These are phyloP conservation scores for Willisornis vidua DNA, from an alignment of 2,113 vertebrate genomes.

Conservation along the genomic window DNA sequence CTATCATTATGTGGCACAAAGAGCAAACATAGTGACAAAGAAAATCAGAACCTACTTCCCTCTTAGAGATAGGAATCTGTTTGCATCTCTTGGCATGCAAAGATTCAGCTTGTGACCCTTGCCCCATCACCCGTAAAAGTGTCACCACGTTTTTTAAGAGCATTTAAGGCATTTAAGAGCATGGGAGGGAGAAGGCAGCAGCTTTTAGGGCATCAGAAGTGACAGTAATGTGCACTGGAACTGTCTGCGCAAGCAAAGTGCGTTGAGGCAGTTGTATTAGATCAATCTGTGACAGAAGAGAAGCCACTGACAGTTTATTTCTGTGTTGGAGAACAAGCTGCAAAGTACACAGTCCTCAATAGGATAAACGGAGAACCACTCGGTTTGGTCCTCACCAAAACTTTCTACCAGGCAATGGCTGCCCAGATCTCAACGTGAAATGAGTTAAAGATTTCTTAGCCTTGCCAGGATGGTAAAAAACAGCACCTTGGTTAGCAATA, in stretches of 20 bases:
- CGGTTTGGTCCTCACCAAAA: conserved; percentile 48
- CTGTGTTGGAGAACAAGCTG: not conserved
- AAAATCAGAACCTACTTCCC: not conserved
- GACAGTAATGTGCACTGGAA: conserved; percentile 43
- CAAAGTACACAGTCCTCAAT: not conserved
- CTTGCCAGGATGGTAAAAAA: conserved; percentile 49
- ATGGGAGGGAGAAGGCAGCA: conserved; percentile 45
- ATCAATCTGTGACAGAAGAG: conserved; percentile 2
- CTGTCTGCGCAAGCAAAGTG: not conserved
- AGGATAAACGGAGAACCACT: not conserved
- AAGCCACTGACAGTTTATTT: conserved; percentile 15
- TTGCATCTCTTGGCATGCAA: conserved; percentile 41
- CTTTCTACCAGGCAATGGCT: not conserved
- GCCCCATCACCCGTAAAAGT: conserved; percentile 54
- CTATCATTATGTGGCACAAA: not conserved
- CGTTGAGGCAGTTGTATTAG: conserved; percentile 45
- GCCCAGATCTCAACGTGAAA: not conserved
- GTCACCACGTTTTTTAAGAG: conserved; percentile 60
- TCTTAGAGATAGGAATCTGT: conserved; percentile 25
- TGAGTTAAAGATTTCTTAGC: conserved; percentile 2
- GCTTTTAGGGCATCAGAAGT: conserved; percentile 65
- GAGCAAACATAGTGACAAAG: not conserved
- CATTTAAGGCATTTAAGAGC: conserved; percentile 64
- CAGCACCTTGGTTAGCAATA: conserved; percentile 54
- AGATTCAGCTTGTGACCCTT: conserved; percentile 54